Percentiles rank a stretch among this genome's conserved stretches.
Conservation (phyloP, 2,888 invertebrate genomes). For the Heliconius erato region DNA sequence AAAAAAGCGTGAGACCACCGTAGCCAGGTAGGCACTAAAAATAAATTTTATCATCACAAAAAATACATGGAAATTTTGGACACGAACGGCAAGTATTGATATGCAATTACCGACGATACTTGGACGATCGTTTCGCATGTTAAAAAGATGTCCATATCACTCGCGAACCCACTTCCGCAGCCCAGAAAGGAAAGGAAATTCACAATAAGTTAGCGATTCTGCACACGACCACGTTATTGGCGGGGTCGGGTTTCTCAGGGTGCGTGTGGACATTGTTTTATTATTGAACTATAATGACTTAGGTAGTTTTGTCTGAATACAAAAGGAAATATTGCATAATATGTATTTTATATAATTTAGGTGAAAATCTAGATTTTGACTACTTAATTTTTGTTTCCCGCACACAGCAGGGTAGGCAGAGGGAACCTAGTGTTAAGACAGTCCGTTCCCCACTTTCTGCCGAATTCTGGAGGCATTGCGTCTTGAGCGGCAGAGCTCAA, state of each 20-base stretch:
- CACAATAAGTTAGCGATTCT: conserved; percentile 75
- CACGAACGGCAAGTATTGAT: conserved; percentile 45
- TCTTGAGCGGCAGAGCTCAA: too few relatives aligned
- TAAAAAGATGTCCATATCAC: conserved; percentile 67
- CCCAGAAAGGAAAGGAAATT: conserved; percentile 81
- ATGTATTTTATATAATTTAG: neutral
- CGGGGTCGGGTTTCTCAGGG: conserved; percentile 70
- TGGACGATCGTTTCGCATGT: conserved; percentile 65
- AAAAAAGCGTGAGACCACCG: neutral
- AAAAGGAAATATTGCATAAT: neutral
- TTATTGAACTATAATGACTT: conserved; percentile 51
- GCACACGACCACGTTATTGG: conserved; percentile 62
- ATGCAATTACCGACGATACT: conserved; percentile 69
- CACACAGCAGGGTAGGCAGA: too few relatives aligned
- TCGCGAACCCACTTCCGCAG: conserved; percentile 75
- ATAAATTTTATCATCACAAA: neutral
- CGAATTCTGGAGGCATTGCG: too few relatives aligned
- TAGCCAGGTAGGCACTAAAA: neutral
- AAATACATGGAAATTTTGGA: conserved; percentile 42
- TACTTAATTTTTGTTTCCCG: too few relatives aligned
- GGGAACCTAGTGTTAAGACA: too few relatives aligned
- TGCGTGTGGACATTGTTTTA: conserved; percentile 34
- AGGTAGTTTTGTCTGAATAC: neutral
- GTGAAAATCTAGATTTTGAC: neutral
- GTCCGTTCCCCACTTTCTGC: too few relatives aligned